A percentile compares a stretch with the other conserved stretches of the same genome.
These are phyloP conservation scores for Phalacrocorax aristotelis DNA, from an alignment of 2,113 vertebrate genomes.

Conservation along the genomic window DNA sequence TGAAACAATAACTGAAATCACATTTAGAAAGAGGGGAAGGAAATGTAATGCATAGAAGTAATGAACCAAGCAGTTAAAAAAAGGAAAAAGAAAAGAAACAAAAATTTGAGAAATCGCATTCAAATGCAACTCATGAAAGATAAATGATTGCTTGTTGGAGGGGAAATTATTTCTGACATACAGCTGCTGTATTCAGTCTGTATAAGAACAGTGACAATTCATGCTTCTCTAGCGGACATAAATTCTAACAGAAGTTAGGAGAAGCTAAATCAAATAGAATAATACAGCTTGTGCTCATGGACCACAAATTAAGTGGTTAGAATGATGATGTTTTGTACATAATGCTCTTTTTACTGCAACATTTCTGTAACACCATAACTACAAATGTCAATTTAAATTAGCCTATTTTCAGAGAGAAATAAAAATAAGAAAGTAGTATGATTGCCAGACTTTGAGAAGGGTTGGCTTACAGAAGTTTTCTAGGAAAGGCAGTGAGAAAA, in stretches of 20 bases:
- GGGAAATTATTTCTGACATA: background rate
- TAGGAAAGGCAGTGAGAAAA: background rate
- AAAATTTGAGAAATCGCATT: background rate
- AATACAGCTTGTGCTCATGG: background rate
- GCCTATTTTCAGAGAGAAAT: background rate
- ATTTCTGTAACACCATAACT: background rate
- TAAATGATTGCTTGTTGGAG: background rate
- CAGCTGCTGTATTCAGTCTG: conserved; percentile 5
- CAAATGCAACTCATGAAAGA: conserved; percentile 13
- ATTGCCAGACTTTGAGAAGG: background rate
- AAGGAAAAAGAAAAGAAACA: background rate
- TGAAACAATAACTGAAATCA: background rate
- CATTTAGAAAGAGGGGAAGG: background rate
- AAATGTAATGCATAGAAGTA: background rate
- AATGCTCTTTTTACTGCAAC: background rate
- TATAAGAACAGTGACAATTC: background rate
- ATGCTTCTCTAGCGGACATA: background rate
- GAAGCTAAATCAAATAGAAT: background rate
- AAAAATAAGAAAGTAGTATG: background rate
- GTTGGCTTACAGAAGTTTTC: background rate
- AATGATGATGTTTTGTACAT: background rate
- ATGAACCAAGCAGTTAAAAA: background rate
- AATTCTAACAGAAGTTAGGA: background rate
- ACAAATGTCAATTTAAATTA: background rate
- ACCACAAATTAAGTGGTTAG: background rate